phyloP scores from a whole-genome alignment of 2,113 vertebrate species.

The Nibea albiflora region DNA sequence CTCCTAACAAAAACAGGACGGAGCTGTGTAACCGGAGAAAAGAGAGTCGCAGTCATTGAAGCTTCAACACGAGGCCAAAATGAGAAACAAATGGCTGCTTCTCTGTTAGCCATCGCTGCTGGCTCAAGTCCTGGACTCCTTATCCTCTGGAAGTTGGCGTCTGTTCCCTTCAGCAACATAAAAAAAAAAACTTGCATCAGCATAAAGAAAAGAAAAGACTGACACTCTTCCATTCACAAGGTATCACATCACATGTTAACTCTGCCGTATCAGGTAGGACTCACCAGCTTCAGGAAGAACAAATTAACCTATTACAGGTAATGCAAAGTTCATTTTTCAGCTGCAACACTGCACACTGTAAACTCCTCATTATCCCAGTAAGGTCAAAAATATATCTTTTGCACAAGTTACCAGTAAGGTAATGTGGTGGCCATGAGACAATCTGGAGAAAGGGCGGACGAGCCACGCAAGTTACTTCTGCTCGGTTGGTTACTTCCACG shows the following conservation, averaged over 20 bases:
- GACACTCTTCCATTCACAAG: slow-evolving; percentile 46
- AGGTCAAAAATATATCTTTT: neutral
- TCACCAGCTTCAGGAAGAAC: neutral
- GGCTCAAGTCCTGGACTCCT: slow-evolving; percentile 54
- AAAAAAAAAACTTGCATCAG: slow-evolving; percentile 27
- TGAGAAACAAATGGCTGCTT: slow-evolving; percentile 71
- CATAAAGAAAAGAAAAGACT: slow-evolving; percentile 5
- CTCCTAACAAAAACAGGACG: slow-evolving; percentile 55
- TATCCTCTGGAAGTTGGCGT: slow-evolving; percentile 40
- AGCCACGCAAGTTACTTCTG: no score
- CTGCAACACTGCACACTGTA: neutral
- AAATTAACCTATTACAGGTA: neutral
- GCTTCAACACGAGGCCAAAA: slow-evolving; percentile 42
- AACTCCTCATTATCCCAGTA: neutral
- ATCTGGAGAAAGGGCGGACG: no score
- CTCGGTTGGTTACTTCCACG: no score
- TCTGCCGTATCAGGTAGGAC: slow-evolving; percentile 31
- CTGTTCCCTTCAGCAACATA: slow-evolving; percentile 29
- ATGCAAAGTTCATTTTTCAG: neutral
- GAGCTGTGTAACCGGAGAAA: slow-evolving; percentile 66
- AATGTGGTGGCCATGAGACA: no score
- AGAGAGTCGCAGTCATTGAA: slow-evolving; percentile 53
- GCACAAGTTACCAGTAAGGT: no score
- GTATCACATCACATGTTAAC: slow-evolving; percentile 46
- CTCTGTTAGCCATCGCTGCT: slow-evolving; percentile 45